Evolutionary conservation across 2,797 vertebrate species (phyloP).

Genomic region (Odontamblyopus lacepedii): DNA sequence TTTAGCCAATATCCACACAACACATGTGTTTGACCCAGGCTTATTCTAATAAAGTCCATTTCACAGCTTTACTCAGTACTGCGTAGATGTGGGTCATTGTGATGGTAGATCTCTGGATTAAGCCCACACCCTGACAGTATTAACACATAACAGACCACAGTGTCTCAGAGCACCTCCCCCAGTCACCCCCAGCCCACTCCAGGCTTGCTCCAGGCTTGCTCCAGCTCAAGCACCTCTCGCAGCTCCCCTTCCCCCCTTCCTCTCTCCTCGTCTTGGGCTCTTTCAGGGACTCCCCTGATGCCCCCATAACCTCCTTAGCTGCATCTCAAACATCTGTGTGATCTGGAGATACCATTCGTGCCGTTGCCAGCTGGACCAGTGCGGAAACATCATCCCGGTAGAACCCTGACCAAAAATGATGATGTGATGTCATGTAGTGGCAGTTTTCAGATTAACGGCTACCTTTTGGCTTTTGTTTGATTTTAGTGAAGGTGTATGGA

Average conservation of each 20-base stretch:
- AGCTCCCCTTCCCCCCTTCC: slow-evolving; percentile 16
- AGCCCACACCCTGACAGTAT: slow-evolving; percentile 33
- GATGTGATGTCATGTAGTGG: too few species aligned
- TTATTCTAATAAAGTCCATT: slow-evolving; percentile 27
- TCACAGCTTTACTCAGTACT: slow-evolving; percentile 9
- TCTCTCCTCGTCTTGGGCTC: slow-evolving; percentile 13
- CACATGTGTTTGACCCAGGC: slow-evolving; percentile 14
- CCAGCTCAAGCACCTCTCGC: slow-evolving; percentile 4
- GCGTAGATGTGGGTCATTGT: slow-evolving; percentile 36
- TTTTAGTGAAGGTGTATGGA: too few species aligned
- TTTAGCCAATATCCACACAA: slow-evolving; percentile 7
- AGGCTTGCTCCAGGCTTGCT: background rate
- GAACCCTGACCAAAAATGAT: slow-evolving; percentile 15
- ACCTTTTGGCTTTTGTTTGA: too few species aligned
- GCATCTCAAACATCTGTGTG: slow-evolving; percentile 7
- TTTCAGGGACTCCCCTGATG: background rate
- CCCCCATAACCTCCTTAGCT: slow-evolving; percentile 13
- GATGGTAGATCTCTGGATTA: slow-evolving; percentile 43
- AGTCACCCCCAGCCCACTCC: too few species aligned
- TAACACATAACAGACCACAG: slow-evolving; percentile 46
- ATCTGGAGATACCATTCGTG: background rate
- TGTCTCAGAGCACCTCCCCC: slow-evolving; percentile 45
- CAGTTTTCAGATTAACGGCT: too few species aligned
- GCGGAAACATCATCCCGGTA: slow-evolving; percentile 2
- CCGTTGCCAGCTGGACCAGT: background rate